These are phyloP conservation scores for Chondrilla cf. caribensis DNA, from an alignment of 37 sponge, comb jelly and placozoan genomes.

Conservation along the genomic window DNA sequence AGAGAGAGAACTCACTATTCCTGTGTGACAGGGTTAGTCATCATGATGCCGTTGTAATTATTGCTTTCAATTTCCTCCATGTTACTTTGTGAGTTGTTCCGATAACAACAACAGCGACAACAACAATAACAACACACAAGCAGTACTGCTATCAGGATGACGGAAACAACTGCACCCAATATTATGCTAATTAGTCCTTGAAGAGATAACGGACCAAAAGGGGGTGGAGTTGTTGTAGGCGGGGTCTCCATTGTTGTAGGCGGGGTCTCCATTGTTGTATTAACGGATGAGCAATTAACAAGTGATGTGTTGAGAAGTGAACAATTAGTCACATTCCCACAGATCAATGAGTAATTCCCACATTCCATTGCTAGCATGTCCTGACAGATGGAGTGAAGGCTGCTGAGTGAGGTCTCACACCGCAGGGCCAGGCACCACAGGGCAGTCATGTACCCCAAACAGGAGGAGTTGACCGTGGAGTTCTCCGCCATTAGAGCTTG, in stretches of 20 bases:
- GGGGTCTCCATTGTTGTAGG: not conserved
- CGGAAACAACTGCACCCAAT: not conserved
- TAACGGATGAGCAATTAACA: not conserved
- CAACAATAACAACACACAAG: constrained; percentile 14
- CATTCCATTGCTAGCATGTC: too few species aligned
- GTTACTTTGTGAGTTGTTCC: not conserved
- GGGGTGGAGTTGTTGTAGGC: not conserved
- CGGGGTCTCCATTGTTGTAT: not conserved
- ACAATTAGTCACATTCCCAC: too few species aligned
- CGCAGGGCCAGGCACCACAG: too few species aligned
- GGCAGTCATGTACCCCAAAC: too few species aligned
- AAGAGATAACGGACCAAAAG: not conserved
- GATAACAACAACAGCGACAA: not conserved
- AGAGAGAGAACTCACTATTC: constrained; percentile 2
- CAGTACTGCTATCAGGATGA: not conserved
- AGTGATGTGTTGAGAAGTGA: not conserved
- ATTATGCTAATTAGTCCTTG: not conserved
- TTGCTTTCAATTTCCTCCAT: not conserved
- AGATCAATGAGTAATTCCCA: too few species aligned
- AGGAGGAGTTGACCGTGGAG: too few species aligned
- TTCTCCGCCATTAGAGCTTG: too few species aligned
- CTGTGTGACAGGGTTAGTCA: not conserved
- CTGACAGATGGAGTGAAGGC: too few species aligned
- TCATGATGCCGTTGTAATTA: not conserved
- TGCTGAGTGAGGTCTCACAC: too few species aligned